Conservation (phyloP, 2,888 invertebrate species). For the Euplagia quadripunctaria region DNA sequence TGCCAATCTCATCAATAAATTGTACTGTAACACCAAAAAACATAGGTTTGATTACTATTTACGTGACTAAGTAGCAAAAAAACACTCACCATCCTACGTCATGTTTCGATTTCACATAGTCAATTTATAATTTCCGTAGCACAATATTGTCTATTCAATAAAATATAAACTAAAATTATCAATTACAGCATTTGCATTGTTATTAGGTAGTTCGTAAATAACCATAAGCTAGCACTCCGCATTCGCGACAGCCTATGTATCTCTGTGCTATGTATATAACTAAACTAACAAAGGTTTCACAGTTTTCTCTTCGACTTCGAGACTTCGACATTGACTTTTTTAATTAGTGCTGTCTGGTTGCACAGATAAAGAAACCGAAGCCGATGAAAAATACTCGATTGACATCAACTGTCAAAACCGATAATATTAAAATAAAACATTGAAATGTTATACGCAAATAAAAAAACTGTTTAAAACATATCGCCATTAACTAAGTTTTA, state of each 20-base stretch:
- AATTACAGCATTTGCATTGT: slow-evolving; percentile 32
- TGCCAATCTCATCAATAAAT: not conserved
- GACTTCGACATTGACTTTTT: slow-evolving; percentile 33
- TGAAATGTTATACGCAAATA: not conserved
- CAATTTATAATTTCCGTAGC: slow-evolving; percentile 51
- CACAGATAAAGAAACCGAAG: slow-evolving; percentile 30
- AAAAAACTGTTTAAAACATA: not conserved
- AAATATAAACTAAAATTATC: slow-evolving; percentile 13
- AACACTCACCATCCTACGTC: slow-evolving; percentile 69
- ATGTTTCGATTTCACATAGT: slow-evolving; percentile 71
- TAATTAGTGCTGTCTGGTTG: slow-evolving; percentile 36
- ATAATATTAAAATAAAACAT: slow-evolving; percentile 1
- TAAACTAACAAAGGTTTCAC: slow-evolving; percentile 46
- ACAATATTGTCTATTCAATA: slow-evolving; percentile 15
- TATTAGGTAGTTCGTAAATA: slow-evolving; percentile 23
- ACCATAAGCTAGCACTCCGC: slow-evolving; percentile 22
- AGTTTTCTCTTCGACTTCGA: slow-evolving; percentile 28
- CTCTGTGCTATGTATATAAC: slow-evolving; percentile 27
- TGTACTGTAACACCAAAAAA: not conserved
- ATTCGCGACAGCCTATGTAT: slow-evolving; percentile 34
- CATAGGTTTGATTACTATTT: slow-evolving; percentile 23
- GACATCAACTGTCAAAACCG: slow-evolving; percentile 18
- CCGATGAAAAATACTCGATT: slow-evolving; percentile 5
- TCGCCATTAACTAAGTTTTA: not conserved
- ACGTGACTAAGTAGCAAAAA: slow-evolving; percentile 29